phyloP scores from a whole-genome alignment of 2,797 vertebrate genomes.

The Bufotes viridis region DNA sequence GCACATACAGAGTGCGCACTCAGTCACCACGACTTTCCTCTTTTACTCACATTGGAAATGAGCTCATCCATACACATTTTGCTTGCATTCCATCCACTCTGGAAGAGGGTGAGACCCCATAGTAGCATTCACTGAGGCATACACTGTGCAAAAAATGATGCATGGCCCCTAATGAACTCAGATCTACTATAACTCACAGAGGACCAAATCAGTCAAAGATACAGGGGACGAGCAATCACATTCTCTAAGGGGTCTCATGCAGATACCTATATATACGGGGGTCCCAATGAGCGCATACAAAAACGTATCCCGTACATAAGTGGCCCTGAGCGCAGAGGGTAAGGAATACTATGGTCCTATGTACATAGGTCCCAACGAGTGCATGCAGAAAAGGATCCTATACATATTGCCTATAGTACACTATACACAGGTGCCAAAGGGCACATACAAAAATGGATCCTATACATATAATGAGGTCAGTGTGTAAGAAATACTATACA shows the following conservation, averaged over 20 bases:
- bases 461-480: not conserved
- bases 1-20: not conserved
- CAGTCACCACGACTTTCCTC: not conserved
- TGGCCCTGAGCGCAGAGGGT: too few species aligned
- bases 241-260: too few species aligned
- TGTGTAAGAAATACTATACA: not conserved
- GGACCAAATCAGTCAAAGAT: too few species aligned
- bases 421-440: not conserved
- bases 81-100: too few species aligned
- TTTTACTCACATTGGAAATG: not conserved
- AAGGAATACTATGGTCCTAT: not conserved
- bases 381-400: not conserved
- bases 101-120: too few species aligned
- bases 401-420: slow-evolving; percentile 8
- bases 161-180: not conserved
- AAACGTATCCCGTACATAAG: not conserved
- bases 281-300: not conserved
- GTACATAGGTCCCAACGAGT: not conserved
- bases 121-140: too few species aligned
- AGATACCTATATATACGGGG: slow-evolving; percentile 19
- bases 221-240: too few species aligned
- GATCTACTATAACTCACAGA: too few species aligned
- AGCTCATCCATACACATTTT: slow-evolving; percentile 14
- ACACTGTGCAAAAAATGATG: too few species aligned
- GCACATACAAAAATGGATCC: not conserved